These are phyloP conservation scores for Callospermophilus lateralis DNA, from an alignment of 2,113 vertebrate species.

Conservation along the genomic window DNA sequence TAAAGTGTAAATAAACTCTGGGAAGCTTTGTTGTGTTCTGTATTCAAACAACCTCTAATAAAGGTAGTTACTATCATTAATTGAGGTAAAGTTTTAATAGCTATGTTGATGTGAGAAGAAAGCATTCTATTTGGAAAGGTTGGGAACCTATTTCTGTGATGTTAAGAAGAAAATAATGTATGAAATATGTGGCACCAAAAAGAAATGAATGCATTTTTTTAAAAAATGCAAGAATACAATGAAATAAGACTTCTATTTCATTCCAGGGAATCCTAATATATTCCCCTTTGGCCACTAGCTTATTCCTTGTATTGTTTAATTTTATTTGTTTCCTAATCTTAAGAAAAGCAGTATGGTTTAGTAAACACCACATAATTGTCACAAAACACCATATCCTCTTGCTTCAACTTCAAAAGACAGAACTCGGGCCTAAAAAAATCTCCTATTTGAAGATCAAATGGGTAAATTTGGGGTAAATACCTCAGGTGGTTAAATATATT, in stretches of 20 bases:
- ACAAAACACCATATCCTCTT: not conserved
- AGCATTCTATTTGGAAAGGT: not conserved
- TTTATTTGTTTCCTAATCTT: constrained; percentile 32
- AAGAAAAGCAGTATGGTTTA: not conserved
- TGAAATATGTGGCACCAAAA: not conserved
- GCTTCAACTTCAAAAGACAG: constrained; percentile 47
- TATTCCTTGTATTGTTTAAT: not conserved
- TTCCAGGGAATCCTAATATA: not conserved
- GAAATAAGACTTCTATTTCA: constrained; percentile 1
- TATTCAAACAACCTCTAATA: not conserved
- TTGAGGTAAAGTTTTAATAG: not conserved
- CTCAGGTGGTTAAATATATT: not conserved
- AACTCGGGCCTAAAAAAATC: not conserved
- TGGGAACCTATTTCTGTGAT: not conserved
- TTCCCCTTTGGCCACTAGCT: not conserved
- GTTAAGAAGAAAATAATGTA: constrained; percentile 6
- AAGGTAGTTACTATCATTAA: not conserved
- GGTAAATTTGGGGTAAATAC: not conserved
- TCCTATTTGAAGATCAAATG: not conserved
- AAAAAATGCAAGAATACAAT: not conserved
- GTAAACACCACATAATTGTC: not conserved
- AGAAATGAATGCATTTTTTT: not conserved
- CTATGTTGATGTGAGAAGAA: not conserved
- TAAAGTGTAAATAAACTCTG: constrained; percentile 19
- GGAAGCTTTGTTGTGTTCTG: not conserved